A percentile compares a stretch with the other conserved stretches of the same genome.
Conservation (phyloP, 2,797 vertebrate species). For the Pelochelys cantorii region DNA sequence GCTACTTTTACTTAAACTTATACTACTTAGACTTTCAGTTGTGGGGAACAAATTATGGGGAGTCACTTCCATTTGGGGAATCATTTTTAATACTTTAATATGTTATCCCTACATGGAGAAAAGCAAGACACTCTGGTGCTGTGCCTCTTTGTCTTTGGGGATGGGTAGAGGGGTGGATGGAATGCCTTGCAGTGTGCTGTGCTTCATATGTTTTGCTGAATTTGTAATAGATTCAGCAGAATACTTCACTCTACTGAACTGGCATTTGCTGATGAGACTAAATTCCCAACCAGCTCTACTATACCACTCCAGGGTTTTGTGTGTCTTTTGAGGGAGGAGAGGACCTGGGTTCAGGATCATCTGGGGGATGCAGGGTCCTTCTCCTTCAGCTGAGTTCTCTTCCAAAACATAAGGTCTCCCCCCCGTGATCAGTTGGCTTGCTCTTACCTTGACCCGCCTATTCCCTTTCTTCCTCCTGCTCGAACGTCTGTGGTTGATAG, state of each 20-base stretch:
- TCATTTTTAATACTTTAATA: no score
- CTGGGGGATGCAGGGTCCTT: background rate
- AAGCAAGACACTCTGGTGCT: background rate
- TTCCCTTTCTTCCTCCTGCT: background rate
- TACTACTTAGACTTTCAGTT: no score
- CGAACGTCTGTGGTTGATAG: background rate
- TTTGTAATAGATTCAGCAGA: background rate
- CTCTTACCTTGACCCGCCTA: background rate
- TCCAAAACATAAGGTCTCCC: background rate
- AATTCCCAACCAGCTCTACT: background rate
- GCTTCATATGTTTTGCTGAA: background rate
- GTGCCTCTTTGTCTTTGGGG: background rate
- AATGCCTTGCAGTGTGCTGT: background rate
- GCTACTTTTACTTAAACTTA: no score
- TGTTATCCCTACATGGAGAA: no score
- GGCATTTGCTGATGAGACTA: background rate
- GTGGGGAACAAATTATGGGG: no score
- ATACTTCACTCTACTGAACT: background rate
- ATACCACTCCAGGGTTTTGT: background rate
- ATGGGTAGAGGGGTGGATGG: background rate
- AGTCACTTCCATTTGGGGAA: no score
- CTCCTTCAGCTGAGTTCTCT: no score
- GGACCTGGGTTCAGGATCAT: background rate
- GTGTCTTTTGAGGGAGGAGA: background rate
- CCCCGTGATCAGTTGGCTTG: no score